A percentile compares a stretch with the other conserved stretches of the same genome.
Conservation (phyloP, 2,888 invertebrate species). For the Drosophila setosimentum region DNA sequence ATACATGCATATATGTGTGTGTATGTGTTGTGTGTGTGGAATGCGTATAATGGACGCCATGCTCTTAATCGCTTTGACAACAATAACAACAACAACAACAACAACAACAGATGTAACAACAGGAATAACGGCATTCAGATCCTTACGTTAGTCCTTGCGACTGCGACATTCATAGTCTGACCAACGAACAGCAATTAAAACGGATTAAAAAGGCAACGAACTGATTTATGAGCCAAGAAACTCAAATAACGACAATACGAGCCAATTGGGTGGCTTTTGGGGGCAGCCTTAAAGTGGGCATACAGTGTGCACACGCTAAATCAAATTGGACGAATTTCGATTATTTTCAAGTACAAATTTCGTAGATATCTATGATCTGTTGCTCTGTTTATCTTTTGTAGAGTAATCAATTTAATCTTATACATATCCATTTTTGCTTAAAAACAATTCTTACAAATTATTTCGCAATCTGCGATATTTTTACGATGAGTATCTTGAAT, state of each 20-base stretch:
- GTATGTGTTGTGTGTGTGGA: slow-evolving; percentile 48
- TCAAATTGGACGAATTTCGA: background rate
- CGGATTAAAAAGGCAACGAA: slow-evolving; percentile 81
- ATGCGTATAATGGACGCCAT: slow-evolving; percentile 63
- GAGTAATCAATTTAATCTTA: no score
- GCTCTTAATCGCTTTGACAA: slow-evolving; percentile 71
- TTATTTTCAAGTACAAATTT: no score
- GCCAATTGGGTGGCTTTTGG: slow-evolving; percentile 21
- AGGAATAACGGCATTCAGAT: slow-evolving; percentile 42
- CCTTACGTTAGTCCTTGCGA: slow-evolving; percentile 63
- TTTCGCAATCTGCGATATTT: background rate
- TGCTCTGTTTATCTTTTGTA: no score
- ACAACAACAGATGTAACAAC: slow-evolving; percentile 47
- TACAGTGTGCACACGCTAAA: background rate
- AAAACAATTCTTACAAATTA: background rate
- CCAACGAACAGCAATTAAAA: slow-evolving; percentile 81
- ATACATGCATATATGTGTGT: slow-evolving; percentile 31
- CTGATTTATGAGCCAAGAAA: slow-evolving; percentile 83
- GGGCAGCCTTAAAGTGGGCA: background rate
- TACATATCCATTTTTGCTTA: no score
- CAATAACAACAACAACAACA: slow-evolving; percentile 28
- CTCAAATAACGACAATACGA: slow-evolving; percentile 82
- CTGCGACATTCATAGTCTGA: slow-evolving; percentile 78
- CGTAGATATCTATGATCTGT: no score
- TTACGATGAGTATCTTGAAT: no score